Evolutionary conservation across 2,888 invertebrate genomes (phyloP).

Genomic region (Acronicta aceris): DNA sequence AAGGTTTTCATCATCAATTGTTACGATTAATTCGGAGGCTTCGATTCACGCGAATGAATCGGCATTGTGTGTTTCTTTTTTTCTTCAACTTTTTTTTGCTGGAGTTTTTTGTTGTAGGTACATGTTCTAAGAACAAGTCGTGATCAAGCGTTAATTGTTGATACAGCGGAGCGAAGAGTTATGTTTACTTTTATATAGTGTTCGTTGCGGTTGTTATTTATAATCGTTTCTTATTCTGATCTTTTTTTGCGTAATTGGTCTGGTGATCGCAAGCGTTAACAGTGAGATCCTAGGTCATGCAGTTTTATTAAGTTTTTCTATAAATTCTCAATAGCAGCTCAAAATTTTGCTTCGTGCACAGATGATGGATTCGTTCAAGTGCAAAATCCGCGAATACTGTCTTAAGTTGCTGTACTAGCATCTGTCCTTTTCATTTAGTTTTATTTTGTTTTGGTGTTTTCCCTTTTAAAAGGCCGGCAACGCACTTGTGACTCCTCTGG

Average conservation of each 20-base stretch:
- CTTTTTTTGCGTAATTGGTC: background rate
- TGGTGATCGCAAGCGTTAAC: no score
- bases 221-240: conserved; percentile 1
- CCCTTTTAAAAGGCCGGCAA: no score
- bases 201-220: conserved; percentile 5
- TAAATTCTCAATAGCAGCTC: no score
- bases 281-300: no score
- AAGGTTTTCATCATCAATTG: conserved; percentile 54
- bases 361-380: no score
- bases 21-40: conserved; percentile 49
- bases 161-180: conserved; percentile 7
- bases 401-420: no score
- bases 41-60: conserved; percentile 51
- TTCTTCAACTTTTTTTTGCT: conserved; percentile 16
- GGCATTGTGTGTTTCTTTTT: conserved; percentile 41
- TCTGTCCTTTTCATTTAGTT: no score
- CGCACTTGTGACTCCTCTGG: no score
- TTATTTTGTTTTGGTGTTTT: no score
- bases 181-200: conserved; percentile 26
- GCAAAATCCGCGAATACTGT: no score
- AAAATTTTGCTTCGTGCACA: no score
- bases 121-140: conserved; percentile 29
- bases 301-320: no score
- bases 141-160: conserved; percentile 29
- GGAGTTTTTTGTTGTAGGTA: conserved; percentile 24